Conservation (phyloP, 2,888 invertebrate genomes). For the Griposia aprilina region DNA sequence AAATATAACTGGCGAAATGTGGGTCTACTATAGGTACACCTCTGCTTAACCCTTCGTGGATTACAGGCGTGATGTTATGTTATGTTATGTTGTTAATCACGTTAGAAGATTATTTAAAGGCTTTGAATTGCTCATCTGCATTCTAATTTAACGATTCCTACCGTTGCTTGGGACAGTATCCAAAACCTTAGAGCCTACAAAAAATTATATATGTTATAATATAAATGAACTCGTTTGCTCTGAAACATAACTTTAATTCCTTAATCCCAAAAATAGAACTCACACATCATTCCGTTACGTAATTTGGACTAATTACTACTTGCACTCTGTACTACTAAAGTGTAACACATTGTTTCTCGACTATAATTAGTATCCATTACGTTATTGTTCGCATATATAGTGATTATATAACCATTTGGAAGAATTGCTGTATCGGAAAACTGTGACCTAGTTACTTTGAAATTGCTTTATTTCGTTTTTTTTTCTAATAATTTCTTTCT, state of each 20-base stretch:
- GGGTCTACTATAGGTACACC: background rate
- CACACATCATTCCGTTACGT: slow-evolving; percentile 23
- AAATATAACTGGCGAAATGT: background rate
- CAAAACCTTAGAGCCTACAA: background rate
- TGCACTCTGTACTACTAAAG: slow-evolving; percentile 54
- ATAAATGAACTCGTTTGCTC: background rate
- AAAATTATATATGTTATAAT: background rate
- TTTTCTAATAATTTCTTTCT: background rate
- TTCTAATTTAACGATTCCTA: background rate
- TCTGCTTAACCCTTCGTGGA: background rate
- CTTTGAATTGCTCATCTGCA: background rate
- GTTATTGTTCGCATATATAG: slow-evolving; percentile 51
- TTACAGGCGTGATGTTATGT: background rate
- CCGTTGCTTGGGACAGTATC: background rate
- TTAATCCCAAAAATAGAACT: background rate
- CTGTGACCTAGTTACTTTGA: slow-evolving; percentile 49
- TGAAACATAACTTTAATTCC: background rate
- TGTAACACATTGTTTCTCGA: slow-evolving; percentile 30
- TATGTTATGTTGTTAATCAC: background rate
- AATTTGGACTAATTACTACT: slow-evolving; percentile 45
- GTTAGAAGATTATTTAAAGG: background rate
- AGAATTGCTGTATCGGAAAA: slow-evolving; percentile 49
- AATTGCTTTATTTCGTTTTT: slow-evolving; percentile 45
- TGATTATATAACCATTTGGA: slow-evolving; percentile 60
- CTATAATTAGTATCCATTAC: slow-evolving; percentile 57